phyloP scores from a whole-genome alignment of 1,140 invertebrate species.

The Meloidogyne exigua region DNA sequence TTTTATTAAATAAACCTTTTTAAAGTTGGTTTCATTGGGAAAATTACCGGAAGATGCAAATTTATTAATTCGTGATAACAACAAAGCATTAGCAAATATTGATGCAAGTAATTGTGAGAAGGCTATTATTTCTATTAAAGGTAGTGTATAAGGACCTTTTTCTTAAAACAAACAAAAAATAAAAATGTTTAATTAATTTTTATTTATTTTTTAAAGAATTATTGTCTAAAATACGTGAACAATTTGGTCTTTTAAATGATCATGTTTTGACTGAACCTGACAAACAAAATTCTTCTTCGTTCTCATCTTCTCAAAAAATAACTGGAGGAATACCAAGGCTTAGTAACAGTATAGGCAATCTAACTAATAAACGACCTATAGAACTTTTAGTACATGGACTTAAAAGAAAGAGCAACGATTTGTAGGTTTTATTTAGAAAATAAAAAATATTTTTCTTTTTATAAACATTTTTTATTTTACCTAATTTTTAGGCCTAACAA shows the following conservation, averaged over 20 bases:
- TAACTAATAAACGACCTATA: constrained; percentile 4
- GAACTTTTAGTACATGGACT: constrained; percentile 29
- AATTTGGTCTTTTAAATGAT: not conserved
- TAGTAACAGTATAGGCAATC: constrained; percentile 14
- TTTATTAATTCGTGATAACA: constrained; percentile 77
- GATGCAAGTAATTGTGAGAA: constrained; percentile 48
- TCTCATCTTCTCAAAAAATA: not conserved
- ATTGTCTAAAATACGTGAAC: constrained; percentile 31
- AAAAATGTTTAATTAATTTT: no score
- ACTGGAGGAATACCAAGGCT: not conserved
- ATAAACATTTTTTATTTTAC: no score
- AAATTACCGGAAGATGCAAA: constrained; percentile 89
- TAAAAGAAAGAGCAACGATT: constrained; percentile 32
- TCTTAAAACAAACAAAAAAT: no score
- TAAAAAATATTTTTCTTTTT: not conserved
- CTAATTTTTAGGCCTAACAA: not conserved
- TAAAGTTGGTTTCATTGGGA: constrained; percentile 78
- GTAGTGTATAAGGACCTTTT: not conserved
- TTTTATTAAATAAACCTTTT: not conserved
- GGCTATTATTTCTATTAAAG: constrained; percentile 33
- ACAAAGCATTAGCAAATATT: constrained; percentile 45
- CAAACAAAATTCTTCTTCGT: not conserved
- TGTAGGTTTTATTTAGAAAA: not conserved
- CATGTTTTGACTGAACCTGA: not conserved
- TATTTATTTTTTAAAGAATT: constrained; percentile 28